Conservation (phyloP, 2,113 vertebrate species). For the Sialia sialis region DNA sequence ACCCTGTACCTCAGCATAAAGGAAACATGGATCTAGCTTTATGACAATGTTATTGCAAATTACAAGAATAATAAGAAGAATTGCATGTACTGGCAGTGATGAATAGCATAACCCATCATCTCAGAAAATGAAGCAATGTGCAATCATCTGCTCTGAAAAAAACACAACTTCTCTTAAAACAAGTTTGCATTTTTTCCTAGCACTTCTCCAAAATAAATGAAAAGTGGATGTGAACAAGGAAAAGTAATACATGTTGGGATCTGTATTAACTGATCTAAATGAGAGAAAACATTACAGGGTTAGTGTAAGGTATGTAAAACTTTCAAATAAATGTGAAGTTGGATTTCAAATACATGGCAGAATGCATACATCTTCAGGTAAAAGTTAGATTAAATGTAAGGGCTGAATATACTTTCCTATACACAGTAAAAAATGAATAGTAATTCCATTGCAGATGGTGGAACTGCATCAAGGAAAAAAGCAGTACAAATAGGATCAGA, state of each 20-base stretch:
- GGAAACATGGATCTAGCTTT: background rate
- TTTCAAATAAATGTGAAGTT: background rate
- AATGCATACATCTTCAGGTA: background rate
- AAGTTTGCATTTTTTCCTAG: background rate
- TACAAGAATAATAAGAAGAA: background rate
- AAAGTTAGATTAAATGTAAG: background rate
- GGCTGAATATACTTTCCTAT: background rate
- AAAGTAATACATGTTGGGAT: background rate
- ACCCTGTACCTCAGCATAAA: background rate
- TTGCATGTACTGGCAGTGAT: background rate
- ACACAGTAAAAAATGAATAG: background rate
- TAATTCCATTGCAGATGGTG: background rate
- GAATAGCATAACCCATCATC: background rate
- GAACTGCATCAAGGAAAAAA: background rate
- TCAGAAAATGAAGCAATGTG: background rate
- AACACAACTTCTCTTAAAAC: background rate
- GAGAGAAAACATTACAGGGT: background rate
- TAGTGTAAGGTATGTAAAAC: background rate
- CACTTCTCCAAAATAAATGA: background rate
- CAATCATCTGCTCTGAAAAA: background rate
- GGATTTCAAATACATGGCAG: background rate
- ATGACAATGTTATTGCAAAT: background rate
- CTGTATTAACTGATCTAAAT: background rate
- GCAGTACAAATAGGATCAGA: background rate
- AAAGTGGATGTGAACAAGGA: background rate